Evolutionary conservation across 2,113 vertebrate species (phyloP), one percentile per base, ranked within the genome.

Genomic region (Silurus meridionalis): DNA sequence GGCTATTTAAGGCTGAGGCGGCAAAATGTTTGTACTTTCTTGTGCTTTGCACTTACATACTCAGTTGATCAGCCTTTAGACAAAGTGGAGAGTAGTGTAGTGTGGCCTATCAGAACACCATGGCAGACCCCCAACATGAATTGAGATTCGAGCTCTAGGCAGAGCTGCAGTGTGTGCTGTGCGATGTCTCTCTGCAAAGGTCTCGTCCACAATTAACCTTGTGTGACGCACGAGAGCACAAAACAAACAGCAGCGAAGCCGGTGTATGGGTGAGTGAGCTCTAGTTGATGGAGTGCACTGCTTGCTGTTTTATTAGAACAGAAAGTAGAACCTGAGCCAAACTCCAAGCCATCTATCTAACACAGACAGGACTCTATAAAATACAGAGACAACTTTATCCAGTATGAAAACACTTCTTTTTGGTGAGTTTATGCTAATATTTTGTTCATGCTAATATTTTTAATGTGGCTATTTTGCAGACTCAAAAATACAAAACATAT

Each of bases 191-290:
- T 85, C 86, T 84, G 77, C 90, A 87, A 92, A 91, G 94, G 93
- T 92, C 91, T 87, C 86, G 86, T 84, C 82, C 90, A 90, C 93
- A 93, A 94, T 94, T 94, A 94, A 94, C 92, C 94, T 93, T 85
- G 90, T 88, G 88, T 86, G 90, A 91, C 77, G 80, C 90, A 79
- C 83, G 79, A 83, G 81, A 89, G 58, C 89, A 91, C 87, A 87
- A 80, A 72, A 90, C 85, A 92, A 92, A 95, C 92, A 93, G 55
- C 83, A 37, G 86, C 64, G 88, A 75, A 61, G 80, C 85, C 2
- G 23, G 86, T 66, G 63, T 23, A 61, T 9, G 15, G 58, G 87
- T 81, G 58, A 80, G 83, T 37, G 71, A 77, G 87, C 11, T 8
- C n/a, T 14, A 84, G 58, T 67, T 83, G 71, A 71, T 79, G 48